Base-by-base conservation (phyloP, 2,888 invertebrate species). In the Eucriotettix oculatus region DNA sequence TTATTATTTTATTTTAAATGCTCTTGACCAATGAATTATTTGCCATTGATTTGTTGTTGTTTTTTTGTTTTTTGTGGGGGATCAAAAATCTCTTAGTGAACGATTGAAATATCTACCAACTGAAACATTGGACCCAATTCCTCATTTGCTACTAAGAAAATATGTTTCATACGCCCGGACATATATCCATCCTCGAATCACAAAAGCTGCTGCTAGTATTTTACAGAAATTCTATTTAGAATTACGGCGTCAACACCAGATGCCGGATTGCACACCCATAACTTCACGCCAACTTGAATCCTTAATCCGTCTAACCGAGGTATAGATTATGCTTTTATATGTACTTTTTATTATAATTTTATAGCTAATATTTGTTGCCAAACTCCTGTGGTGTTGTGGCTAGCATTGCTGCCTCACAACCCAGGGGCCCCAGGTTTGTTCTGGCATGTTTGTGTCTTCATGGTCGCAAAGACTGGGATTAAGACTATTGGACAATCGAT, bases 91-190 rank as follows among this genome's bases (percentile, higher is more conserved):
- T n/a, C n/a, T 66, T 73, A 86, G 81, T 64, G 78, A 78, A 68
- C 77, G 81, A 66, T 75, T 89, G 64, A 80, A 78, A 65, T 67
- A 83, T 43, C 74, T 76, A 59, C 73, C 76, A 7, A 80, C 80
- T 7, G 86, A 88, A 69, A 73, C 75, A 0, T 72, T 86, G 43
- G 87, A 92, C 70, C 75, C 82, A 7, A 75, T 97, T 61, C 90
- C 95, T 0, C 78, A 84, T 57, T 79, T 81, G 58, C 73, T 91
- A 56, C 78, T 97, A 9, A 82, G 92, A 63, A 95, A 94, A 75
- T 97, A 94, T 70, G 87, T 97, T 66, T 89, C 88, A 0, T 97
- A 95, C 73, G 90, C 94, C 0, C 82, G 87, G 63, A 85, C 90
- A 71, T 91, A 90, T 73, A 88, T 94, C 0, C 83, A 87, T 65